Percentiles rank a stretch among this genome's conserved stretches.
These are phyloP conservation scores for Lysiphlebus fabarum DNA, from an alignment of 1,140 invertebrate species.

Conservation along the genomic window DNA sequence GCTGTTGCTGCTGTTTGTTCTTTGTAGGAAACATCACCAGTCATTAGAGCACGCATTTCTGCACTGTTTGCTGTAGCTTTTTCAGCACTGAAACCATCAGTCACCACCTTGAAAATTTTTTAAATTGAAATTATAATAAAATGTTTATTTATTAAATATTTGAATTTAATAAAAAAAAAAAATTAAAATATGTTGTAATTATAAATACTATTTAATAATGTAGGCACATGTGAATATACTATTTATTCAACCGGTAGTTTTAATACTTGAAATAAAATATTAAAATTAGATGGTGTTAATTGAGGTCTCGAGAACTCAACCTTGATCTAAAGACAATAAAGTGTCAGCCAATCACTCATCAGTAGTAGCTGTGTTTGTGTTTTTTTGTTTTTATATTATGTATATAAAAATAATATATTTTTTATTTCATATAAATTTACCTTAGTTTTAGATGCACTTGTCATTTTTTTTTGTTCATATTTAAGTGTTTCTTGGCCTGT, in stretches of 20 bases:
- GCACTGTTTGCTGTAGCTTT: constrained; percentile 73
- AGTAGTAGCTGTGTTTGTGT: neutral
- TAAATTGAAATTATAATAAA: no score
- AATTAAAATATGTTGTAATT: no score
- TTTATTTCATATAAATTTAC: constrained; percentile 41
- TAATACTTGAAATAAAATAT: no score
- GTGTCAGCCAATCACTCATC: neutral
- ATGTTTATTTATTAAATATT: no score
- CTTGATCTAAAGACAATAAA: constrained; percentile 1
- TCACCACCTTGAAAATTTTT: constrained; percentile 63
- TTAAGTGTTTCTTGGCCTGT: constrained; percentile 65
- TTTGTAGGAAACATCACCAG: constrained; percentile 77
- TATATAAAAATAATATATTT: neutral
- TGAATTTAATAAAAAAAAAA: no score
- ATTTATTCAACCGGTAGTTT: no score
- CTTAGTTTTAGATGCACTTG: constrained; percentile 75
- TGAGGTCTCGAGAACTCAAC: neutral
- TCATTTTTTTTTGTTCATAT: constrained; percentile 75
- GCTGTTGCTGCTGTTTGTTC: constrained; percentile 64
- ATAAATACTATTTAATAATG: no score
- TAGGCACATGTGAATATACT: no score
- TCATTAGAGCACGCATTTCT: constrained; percentile 73
- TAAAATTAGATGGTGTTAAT: no score
- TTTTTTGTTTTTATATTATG: constrained; percentile 4
- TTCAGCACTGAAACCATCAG: constrained; percentile 78